A percentile compares a stretch with the other conserved stretches of the same genome.
phyloP scores from a whole-genome alignment of 2,888 invertebrate species.

The Drosophila macrospina region DNA sequence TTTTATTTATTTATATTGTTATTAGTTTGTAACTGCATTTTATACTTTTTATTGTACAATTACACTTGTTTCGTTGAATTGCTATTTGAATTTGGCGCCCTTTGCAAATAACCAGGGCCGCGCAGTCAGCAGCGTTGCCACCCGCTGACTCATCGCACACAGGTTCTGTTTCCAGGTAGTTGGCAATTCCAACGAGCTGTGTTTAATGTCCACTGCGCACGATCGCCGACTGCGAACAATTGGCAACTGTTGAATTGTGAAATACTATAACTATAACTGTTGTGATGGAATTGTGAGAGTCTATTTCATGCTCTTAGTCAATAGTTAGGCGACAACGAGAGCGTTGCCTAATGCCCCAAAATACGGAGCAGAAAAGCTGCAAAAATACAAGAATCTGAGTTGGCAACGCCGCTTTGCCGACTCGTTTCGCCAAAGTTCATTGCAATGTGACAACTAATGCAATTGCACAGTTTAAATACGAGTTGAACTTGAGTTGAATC shows the following conservation, averaged over 20 bases:
- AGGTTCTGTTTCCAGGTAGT: constrained; percentile 4
- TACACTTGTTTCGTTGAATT: not conserved
- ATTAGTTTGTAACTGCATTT: not conserved
- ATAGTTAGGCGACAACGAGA: not conserved
- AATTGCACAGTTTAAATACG: not conserved
- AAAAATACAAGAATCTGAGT: not conserved
- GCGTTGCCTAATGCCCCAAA: not conserved
- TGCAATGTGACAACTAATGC: not conserved
- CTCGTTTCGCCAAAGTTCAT: not conserved
- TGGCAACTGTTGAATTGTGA: not conserved
- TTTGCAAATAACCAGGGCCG: constrained; percentile 24
- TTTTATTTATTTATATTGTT: not conserved
- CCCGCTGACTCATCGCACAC: not conserved
- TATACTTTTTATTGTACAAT: not conserved
- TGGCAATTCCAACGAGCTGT: constrained; percentile 6
- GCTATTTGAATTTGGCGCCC: constrained; percentile 14
- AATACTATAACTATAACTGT: not conserved
- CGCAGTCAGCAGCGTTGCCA: constrained; percentile 38
- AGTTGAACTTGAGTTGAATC: not conserved
- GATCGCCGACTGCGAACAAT: constrained; percentile 27
- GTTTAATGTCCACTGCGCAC: constrained; percentile 17
- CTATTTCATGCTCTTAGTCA: too few relatives aligned
- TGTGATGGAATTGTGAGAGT: constrained; percentile 1
- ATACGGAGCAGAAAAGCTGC: not conserved
- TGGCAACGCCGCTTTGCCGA: not conserved